Evolutionary conservation across 2,797 vertebrate genomes (phyloP).

Genomic region (Cyprinodon diabolis): DNA sequence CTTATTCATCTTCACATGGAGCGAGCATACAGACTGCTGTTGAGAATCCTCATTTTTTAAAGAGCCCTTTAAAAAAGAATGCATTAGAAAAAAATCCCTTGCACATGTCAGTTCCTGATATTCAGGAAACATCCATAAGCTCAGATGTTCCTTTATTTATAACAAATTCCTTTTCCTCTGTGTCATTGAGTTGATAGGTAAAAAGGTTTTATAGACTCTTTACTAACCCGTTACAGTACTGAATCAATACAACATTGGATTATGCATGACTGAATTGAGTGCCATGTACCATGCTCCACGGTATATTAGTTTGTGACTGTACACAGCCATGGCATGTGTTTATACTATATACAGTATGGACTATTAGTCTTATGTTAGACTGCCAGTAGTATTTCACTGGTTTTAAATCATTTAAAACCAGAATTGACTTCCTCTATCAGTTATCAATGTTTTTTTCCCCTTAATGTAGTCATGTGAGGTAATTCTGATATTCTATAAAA

Average conservation of each 20-base stretch:
- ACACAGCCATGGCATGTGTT: conserved; percentile 41
- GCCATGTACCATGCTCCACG: conserved; percentile 40
- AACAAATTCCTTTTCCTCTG: conserved; percentile 34
- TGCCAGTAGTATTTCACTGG: not conserved
- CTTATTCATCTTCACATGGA: conserved; percentile 45
- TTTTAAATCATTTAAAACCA: no score
- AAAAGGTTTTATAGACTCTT: conserved; percentile 75
- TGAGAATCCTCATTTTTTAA: conserved; percentile 9
- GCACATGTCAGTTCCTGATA: conserved; percentile 1
- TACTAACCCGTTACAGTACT: conserved; percentile 69
- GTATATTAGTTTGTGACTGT: conserved; percentile 32
- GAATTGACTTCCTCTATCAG: no score
- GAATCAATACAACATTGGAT: conserved; percentile 70
- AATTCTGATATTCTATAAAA: no score
- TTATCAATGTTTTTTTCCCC: no score
- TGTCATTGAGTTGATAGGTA: conserved; percentile 66
- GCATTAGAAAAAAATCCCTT: not conserved
- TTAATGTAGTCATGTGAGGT: no score
- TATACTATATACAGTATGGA: not conserved
- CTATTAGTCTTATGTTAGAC: not conserved
- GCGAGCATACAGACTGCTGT: conserved; percentile 13
- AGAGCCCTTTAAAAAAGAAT: not conserved
- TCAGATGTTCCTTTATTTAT: conserved; percentile 21
- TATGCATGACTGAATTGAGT: conserved; percentile 63
- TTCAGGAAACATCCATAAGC: conserved; percentile 23